phyloP scores from a whole-genome alignment of 2,888 invertebrate species.

The Arctia plantaginis region DNA sequence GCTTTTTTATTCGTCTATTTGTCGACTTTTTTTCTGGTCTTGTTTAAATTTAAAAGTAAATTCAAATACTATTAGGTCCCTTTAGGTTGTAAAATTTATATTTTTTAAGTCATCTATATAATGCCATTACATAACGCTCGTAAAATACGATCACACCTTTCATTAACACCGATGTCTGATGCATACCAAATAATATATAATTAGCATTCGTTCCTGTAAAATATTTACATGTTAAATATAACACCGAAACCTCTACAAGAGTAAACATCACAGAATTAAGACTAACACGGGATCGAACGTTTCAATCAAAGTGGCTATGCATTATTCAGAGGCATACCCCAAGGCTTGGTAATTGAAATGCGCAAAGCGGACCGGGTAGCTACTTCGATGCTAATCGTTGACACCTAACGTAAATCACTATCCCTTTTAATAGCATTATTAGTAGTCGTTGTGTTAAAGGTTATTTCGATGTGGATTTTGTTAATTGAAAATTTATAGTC shows the following conservation, averaged over 20 bases:
- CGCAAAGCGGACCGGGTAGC: constrained; percentile 59
- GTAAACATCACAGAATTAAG: constrained; percentile 64
- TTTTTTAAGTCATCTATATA: too few relatives aligned
- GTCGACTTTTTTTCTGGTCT: too few relatives aligned
- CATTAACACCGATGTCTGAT: background rate
- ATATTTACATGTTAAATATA: constrained; percentile 24
- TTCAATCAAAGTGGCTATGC: constrained; percentile 72
- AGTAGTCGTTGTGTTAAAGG: constrained; percentile 24
- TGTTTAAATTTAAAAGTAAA: too few relatives aligned
- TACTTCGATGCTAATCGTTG: constrained; percentile 72
- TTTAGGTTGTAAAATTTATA: too few relatives aligned
- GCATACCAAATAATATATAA: background rate
- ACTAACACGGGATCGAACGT: constrained; percentile 62
- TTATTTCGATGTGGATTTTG: constrained; percentile 30
- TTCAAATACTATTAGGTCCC: too few relatives aligned
- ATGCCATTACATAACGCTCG: too few relatives aligned
- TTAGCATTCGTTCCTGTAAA: constrained; percentile 11
- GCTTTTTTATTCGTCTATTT: too few relatives aligned
- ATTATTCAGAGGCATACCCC: constrained; percentile 68
- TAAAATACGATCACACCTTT: background rate
- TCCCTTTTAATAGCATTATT: constrained; percentile 56
- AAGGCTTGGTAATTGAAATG: constrained; percentile 70
- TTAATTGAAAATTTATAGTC: constrained; percentile 2
- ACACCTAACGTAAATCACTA: constrained; percentile 69
- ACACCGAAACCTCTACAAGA: constrained; percentile 24